Evolutionary conservation across 2,888 invertebrate genomes (phyloP), one percentile per base, ranked within the genome.

Genomic region (Phrixothrix hirtus): DNA sequence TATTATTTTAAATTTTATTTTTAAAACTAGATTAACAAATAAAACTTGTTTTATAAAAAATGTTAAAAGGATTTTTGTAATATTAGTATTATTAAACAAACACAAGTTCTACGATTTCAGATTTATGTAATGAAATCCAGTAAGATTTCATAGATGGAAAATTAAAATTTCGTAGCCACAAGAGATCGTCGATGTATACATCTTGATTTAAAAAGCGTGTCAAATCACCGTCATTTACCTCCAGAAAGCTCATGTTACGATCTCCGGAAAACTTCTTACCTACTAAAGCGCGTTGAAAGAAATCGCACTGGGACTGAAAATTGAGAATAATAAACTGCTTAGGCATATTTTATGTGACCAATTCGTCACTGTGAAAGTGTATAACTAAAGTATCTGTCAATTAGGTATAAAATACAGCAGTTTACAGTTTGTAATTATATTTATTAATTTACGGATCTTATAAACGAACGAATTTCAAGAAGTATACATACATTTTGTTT

Each of bases 261-360:
- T 50, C 57, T 34, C 47, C 47, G 55, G 62, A 61, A 58, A 57
- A 58, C 48, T 59, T 63, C 62, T 61, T 65, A 65, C 67, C 68
- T 63, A 67, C 66, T 56, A 62, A 64, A 57, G 64, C 44, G 63
- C 59, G 60, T 60, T 65, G 63, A 68, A 68, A 71, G 72, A 72
- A 72, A 65, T 70, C 73, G 61, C 72, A 57, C 63, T 66, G 72
- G 73, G 72, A 67, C 64, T 72, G 74, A 73, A 74, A 74, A 73
- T 73, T 71, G 73, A 73, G 72, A 67, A 72, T 73, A 74, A 74
- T 74, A 74, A 74, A 75, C 71, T 74, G 72, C 66, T 65, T 48
- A 59, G 63, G 72, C 70, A 74, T 74, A 73, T 73, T 72, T 74
- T 70, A 73, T 65, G 55, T 32, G 54, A 39, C 57, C 55, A 46